A percentile compares a stretch with the other conserved stretches of the same genome.
Conservation (phyloP, 2,797 vertebrate species). For the Myotis daubentonii region DNA sequence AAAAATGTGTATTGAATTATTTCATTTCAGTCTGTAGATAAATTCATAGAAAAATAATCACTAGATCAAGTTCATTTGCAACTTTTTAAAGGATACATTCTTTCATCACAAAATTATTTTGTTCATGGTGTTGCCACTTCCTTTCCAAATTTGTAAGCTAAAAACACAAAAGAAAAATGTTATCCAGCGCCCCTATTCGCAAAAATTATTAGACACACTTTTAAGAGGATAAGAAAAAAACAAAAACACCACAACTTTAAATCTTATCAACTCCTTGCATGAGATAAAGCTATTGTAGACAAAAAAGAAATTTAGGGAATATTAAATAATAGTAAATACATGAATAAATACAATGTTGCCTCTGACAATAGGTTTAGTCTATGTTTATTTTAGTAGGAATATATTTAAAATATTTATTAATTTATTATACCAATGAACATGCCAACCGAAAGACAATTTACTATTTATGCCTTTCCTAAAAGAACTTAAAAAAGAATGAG, state of each 20-base stretch:
- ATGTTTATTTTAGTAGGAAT: constrained; percentile 59
- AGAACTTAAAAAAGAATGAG: constrained; percentile 55
- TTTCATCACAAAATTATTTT: constrained; percentile 99
- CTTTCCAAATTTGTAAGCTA: constrained; percentile 97
- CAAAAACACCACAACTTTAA: neutral
- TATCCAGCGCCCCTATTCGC: constrained; percentile 29
- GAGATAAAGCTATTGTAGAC: constrained; percentile 43
- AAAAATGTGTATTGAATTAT: neutral
- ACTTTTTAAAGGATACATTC: constrained; percentile 96
- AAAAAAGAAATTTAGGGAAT: constrained; percentile 48
- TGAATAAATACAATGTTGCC: constrained; percentile 51
- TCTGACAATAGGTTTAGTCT: neutral
- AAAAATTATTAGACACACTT: constrained; percentile 41
- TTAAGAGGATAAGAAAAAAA: constrained; percentile 38
- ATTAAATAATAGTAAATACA: constrained; percentile 61
- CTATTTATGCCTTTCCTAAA: constrained; percentile 52
- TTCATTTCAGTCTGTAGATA: constrained; percentile 48
- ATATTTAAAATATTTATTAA: constrained; percentile 42
- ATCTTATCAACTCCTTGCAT: constrained; percentile 38
- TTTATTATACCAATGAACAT: neutral
- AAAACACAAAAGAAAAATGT: constrained; percentile 77
- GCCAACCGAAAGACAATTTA: constrained; percentile 56
- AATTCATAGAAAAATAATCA: constrained; percentile 34
- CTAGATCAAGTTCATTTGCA: constrained; percentile 57
- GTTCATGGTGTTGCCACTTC: constrained; percentile 97